Base-by-base conservation (phyloP, 2,888 invertebrate genomes). In the Sphaerophoria taeniata region DNA sequence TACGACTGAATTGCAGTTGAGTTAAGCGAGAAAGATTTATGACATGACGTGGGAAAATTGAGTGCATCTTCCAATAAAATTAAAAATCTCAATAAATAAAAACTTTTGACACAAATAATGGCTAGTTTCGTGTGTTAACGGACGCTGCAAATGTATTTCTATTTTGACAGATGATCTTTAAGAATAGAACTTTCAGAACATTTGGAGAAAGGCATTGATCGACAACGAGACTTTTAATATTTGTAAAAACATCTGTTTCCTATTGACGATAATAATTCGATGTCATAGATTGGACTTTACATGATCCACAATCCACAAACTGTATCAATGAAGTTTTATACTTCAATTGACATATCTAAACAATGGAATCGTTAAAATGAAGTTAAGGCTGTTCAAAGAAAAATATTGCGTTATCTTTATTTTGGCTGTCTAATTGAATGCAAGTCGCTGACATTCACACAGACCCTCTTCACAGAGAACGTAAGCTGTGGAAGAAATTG, bases 311-410 rank as follows among this genome's bases (percentile, higher is more conserved):
- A 24, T 24, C 2, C 3, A 49, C 6, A 31, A 12, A 24, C 39
- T 39, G 31, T 39, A 39, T 7, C 39, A n/a, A 76, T 72, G 69
- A 80, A 80, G 69, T 47, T 72, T 69, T 43, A 79, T 71, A 53
- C 55, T 60, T 61, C 80, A 72, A 51, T 72, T 84, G 84, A 80
- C 84, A 84, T 84, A 2, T 24, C 80, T 84, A 71, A 80, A 58
- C 72, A 49, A 47, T 39, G 51, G 51, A 43, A 51, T 2, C 36
- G 6, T 33, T 43, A 73, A 36, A 67, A 55, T 45, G 33, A 60
- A 16, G 51, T 9, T 39, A 9, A 31, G 39, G 65, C 14, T 47
- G 34, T 61, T 55, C 53, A 31, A 9, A 56, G 43, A 34, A 69
- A 53, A 39, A 43, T 11, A 72, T 69, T 80, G 55, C 69, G 74